Evolutionary conservation across 2,888 invertebrate genomes (phyloP).

Genomic region (Netelia fuscicornis): DNA sequence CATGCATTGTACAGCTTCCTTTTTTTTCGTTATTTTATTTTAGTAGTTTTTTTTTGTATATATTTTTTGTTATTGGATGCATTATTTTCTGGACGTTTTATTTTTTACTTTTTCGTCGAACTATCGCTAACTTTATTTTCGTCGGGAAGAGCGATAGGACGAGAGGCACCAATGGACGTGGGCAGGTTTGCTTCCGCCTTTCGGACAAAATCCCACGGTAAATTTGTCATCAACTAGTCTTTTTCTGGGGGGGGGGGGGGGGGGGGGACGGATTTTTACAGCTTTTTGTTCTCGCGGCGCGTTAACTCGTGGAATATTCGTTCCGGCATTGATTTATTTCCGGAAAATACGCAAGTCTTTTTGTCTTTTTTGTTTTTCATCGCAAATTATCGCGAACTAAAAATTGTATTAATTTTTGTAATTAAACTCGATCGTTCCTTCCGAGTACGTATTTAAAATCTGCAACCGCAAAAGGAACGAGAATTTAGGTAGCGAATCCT

Average conservation of each 20-base stretch:
- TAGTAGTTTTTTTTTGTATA: slow-evolving; percentile 14
- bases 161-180: slow-evolving; percentile 30
- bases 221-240: not conserved
- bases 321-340: too few species aligned
- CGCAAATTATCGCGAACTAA: too few species aligned
- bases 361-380: too few species aligned
- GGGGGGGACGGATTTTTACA: too few species aligned
- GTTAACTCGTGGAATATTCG: too few species aligned
- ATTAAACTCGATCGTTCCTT: too few species aligned
- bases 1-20: not conserved
- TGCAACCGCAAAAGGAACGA: too few species aligned
- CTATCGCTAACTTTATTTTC: slow-evolving; percentile 52
- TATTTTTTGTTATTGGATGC: slow-evolving; percentile 33
- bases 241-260: not conserved
- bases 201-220: slow-evolving; percentile 1
- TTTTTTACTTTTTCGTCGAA: slow-evolving; percentile 43
- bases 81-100: slow-evolving; percentile 48
- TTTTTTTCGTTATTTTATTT: slow-evolving; percentile 1
- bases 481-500: not conserved
- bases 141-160: slow-evolving; percentile 40
- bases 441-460: too few species aligned
- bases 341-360: too few species aligned
- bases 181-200: slow-evolving; percentile 9
- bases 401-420: too few species aligned
- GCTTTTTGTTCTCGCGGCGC: too few species aligned